Conservation (phyloP, 2,113 vertebrate species). For the Notechis scutatus region DNA sequence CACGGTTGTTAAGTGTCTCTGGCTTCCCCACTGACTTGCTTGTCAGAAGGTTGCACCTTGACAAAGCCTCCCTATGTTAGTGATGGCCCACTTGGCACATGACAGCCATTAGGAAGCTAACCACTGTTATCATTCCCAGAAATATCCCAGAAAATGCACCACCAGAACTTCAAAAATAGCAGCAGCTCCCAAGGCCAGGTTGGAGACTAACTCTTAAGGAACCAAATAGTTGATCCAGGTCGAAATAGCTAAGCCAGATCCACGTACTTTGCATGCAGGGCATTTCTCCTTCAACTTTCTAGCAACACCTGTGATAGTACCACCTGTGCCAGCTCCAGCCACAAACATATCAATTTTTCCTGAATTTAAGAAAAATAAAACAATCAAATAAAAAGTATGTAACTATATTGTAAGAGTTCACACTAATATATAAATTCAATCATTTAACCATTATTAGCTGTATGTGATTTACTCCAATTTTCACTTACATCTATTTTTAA, state of each 20-base stretch:
- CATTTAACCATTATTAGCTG: background rate
- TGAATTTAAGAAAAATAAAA: slow-evolving; percentile 45
- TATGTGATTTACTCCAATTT: background rate
- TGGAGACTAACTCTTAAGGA: background rate
- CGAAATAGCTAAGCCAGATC: background rate
- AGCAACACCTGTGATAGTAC: slow-evolving; percentile 91
- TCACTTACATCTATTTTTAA: background rate
- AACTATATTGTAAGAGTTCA: background rate
- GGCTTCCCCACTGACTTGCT: background rate
- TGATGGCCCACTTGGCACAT: background rate
- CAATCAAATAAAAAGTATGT: background rate
- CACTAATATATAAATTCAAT: background rate
- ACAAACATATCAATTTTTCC: slow-evolving; percentile 95
- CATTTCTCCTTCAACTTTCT: slow-evolving; percentile 95
- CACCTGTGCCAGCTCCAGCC: slow-evolving; percentile 86
- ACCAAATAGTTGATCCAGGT: background rate
- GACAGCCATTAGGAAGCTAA: background rate
- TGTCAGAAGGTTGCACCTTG: background rate
- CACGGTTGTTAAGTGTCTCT: background rate
- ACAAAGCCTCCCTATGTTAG: background rate
- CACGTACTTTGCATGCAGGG: slow-evolving; percentile 83
- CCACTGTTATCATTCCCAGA: background rate
- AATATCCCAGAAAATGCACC: background rate
- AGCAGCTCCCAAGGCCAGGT: background rate
- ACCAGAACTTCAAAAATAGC: background rate